Evolutionary conservation across 1,140 invertebrate genomes (phyloP), one percentile per base, ranked within the genome.

Genomic region (Coelopa frigida): DNA sequence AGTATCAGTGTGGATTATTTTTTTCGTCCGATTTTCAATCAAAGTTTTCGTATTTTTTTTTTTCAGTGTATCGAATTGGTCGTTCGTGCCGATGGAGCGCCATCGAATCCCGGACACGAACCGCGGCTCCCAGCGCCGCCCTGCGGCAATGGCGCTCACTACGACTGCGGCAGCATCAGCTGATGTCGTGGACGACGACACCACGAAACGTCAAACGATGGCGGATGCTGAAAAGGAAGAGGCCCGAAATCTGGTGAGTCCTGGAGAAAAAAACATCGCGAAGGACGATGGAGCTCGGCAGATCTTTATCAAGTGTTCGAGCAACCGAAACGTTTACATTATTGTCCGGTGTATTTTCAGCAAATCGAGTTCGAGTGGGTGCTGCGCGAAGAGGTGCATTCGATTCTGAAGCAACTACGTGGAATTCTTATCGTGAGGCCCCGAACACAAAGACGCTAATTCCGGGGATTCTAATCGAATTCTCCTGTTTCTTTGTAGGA

Each of bases 291-390:
- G 15, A 20, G n/a, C 29, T 26, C 33, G 21, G 24, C n/a, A 32
- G 41, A 38, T 22, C 29, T n/a, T 14, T 37, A 15, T 18, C 7
- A 23, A 44, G 5, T n/a, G 4, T 27, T 21, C 26, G 15, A 22
- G n/a, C 42, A 17, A 15, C 11, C 42, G 18, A 36, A 18, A n/a
- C 4, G 20, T 51, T 37, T 26, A 50, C 17, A 52, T 27, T 22
- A 23, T 17, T 8, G 37, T 12, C 27, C 21, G 14, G 49, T 54
- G 23, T 12, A 35, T 50, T 79, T 81, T 44, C 68, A 94, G 89
- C 88, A 92, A 83, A 83, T 86, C 73, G 89, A 94, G 75, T 94
- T 92, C 70, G 87, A 92, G 74, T 94, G 89, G 89, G 82, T 94
- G 32, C 75, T 94, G 35, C 82, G 87, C 54, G 82, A 90, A 68